Evolutionary conservation across 2,888 invertebrate genomes (phyloP), one percentile per base, ranked within the genome.

Genomic region (Chrysina gloriosa): DNA sequence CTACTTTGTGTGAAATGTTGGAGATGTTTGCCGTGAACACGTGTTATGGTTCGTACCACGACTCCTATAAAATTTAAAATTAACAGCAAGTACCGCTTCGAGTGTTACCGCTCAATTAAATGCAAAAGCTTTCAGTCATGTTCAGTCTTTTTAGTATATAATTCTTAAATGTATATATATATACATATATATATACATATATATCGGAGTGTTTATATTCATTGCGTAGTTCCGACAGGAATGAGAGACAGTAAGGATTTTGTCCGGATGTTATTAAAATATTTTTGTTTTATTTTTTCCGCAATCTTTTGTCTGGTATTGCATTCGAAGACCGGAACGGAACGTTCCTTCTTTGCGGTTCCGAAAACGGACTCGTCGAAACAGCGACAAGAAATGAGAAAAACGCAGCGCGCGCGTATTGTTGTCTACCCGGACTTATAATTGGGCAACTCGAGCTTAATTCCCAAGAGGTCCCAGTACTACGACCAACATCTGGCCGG

Each of bases 381-480:
- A 56, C 16, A 31, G 71, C 73, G 67, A 72, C 76, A 77, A 77
- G 76, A 77, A 77, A 76, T 75, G 75, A 72, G 74, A 74, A 71
- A 72, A 73, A 73, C 69, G 21, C 7, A 11, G 36, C 21, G 69
- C 72, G 70, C 65, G 23, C 67, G 77, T 77, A 76, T 77, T 77
- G 77, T 77, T 75, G 74, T 76, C 74, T 76, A 75, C 74, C 72
- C 72, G 73, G 70, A 71, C 71, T 73, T 77, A 77, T 77, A 77
- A 77, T 77, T 77, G 77, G 77, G 74, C 75, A 71, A 66, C 72
- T 69, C 64, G 72, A 72, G 69, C 67, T 70, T 66, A 70, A 68
- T 72, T 70, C 70, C 68, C 36, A 66, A 65, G 42, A 34, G 54
- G 56, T 34, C 36, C 56, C 34, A 34, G n/a, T 16, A 34, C 19